Evolutionary conservation across 2,888 invertebrate genomes (phyloP), one percentile per base, ranked within the genome.

Genomic region (Drosophila mayaguana): DNA sequence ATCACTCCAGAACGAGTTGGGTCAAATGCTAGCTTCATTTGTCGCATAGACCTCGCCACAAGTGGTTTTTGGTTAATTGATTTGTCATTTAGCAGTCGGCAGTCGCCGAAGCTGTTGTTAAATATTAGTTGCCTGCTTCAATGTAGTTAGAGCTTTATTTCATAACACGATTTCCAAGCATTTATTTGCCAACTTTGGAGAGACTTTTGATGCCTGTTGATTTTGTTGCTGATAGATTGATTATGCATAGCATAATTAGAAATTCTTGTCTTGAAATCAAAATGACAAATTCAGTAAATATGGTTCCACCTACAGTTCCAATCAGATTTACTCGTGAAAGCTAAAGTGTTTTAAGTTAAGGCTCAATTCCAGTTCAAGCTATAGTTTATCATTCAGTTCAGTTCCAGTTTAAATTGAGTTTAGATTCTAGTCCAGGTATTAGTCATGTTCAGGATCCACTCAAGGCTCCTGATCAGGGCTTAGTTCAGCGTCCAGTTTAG

Each of bases 61-160:
- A 46, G 40, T 40, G 59, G 32, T 46, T 63, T 40, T 55, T 46
- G 16, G 59, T 60, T 78, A 73, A 74, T 74, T 74, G 74, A 73
- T 73, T 78, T 74, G 66, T 59, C 36, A 73, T 73, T 78, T 74
- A 59, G 55, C 36, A 78, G 66, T 45, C 28, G 22, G 55, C 71
- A 32, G 16, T 25, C 7, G 36, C 7, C 18, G 6, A 55, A 72
- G 78, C 65, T 73, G 11, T 48, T 61, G 42, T 46, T 32, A 72
- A 73, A 74, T 46, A 56, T 16, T 32, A 25, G 62, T 20, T 61
- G 45, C 12, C 28, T 32, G 25, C 59, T 55, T 20, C 36, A 67
- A 28, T 48, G 57, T 11, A 28, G 46, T 34, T 9, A 22, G 34
- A 40, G 16, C 18, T 28, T 46, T 57, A 22, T n/a, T n/a, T 20